phyloP scores from a whole-genome alignment of 2,888 invertebrate species.

The Drosophila buzzatii region DNA sequence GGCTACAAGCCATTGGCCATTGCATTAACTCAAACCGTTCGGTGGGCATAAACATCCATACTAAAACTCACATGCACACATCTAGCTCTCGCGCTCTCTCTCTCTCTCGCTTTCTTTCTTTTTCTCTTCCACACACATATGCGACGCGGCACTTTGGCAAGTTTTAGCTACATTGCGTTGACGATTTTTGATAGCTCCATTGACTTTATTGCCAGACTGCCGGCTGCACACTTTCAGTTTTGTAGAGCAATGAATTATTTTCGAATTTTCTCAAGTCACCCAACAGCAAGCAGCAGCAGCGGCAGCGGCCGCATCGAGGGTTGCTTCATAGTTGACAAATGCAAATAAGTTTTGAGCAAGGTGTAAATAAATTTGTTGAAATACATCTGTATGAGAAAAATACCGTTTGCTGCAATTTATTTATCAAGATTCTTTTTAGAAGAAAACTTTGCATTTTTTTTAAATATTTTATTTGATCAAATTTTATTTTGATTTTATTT shows the following conservation, averaged over 20 bases:
- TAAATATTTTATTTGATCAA: too few relatives aligned
- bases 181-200: conserved; percentile 80
- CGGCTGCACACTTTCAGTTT: conserved; percentile 69
- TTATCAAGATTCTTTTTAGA: background rate
- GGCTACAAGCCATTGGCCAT: conserved; percentile 53
- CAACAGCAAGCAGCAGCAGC: background rate
- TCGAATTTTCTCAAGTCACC: conserved; percentile 59
- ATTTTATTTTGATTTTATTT: too few relatives aligned
- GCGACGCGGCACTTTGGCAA: conserved; percentile 64
- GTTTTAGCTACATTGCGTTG: conserved; percentile 74
- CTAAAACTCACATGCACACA: conserved; percentile 47
- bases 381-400: background rate
- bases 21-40: conserved; percentile 69
- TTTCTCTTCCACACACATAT: conserved; percentile 28
- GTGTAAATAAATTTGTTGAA: background rate
- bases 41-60: conserved; percentile 57
- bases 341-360: background rate
- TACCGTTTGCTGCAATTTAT: background rate
- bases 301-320: conserved; percentile 37
- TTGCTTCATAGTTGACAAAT: conserved; percentile 1
- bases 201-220: conserved; percentile 73
- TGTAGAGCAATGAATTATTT: conserved; percentile 70
- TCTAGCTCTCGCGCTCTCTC: conserved; percentile 1
- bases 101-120: background rate
- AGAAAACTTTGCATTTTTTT: background rate